phyloP scores from a whole-genome alignment of 2,113 vertebrate genomes.

The Struthio camelus region DNA sequence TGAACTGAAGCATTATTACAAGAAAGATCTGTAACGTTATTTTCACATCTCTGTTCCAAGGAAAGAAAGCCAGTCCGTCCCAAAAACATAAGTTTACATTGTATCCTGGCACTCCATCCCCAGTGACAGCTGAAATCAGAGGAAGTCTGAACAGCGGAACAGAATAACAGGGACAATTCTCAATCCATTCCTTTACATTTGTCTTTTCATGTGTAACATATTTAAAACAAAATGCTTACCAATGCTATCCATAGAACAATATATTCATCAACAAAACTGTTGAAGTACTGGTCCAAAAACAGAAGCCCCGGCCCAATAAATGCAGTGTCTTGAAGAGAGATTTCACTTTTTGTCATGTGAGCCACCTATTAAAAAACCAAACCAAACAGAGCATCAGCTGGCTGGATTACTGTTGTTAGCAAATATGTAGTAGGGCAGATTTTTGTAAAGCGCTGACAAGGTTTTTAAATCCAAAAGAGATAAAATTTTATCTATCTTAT shows the following conservation, averaged over 20 bases:
- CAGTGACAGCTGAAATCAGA: background rate
- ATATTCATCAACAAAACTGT: slow-evolving; percentile 92
- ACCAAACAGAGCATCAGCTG: background rate
- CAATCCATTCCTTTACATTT: background rate
- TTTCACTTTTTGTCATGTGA: slow-evolving; percentile 97
- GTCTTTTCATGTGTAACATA: background rate
- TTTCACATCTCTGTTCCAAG: background rate
- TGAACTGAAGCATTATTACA: background rate
- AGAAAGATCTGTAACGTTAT: background rate
- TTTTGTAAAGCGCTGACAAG: background rate
- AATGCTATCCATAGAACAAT: slow-evolving; percentile 91
- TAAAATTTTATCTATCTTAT: background rate
- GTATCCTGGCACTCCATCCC: background rate
- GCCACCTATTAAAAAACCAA: slow-evolving; percentile 79
- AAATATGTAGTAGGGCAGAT: background rate
- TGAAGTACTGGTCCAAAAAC: slow-evolving; percentile 97
- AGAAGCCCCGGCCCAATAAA: slow-evolving; percentile 94
- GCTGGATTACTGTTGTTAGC: background rate
- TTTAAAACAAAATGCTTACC: slow-evolving; percentile 73
- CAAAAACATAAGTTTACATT: background rate
- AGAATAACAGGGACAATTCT: background rate
- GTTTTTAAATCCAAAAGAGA: background rate
- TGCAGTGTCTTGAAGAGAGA: slow-evolving; percentile 90
- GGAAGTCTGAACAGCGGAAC: background rate
- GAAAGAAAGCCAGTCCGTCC: background rate